Percentiles rank a stretch among this genome's conserved stretches.
Conservation (phyloP, 2,797 vertebrate species). For the Hemibagrus guttatus region DNA sequence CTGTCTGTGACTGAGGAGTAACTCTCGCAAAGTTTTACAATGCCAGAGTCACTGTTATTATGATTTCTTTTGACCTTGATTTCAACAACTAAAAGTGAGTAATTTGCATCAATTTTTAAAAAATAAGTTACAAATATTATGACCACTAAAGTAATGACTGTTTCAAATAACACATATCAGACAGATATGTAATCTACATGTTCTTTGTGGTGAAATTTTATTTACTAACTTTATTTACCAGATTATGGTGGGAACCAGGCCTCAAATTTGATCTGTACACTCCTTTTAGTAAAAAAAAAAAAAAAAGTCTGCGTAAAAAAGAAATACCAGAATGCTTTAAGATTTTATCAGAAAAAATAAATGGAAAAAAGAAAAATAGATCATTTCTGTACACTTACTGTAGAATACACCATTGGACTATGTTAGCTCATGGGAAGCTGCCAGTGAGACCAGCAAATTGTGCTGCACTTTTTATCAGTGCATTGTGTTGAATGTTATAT, state of each 20-base stretch:
- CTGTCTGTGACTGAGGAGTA: not conserved
- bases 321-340: not conserved
- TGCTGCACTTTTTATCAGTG: too few species aligned
- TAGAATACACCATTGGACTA: not conserved
- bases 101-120: not conserved
- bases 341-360: not conserved
- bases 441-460: not conserved
- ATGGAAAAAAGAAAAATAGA: too few species aligned
- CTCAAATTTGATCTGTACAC: not conserved
- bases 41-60: not conserved
- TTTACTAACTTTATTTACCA: not conserved
- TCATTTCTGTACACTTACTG: not conserved
- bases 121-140: not conserved
- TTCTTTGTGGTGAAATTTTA: not conserved
- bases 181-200: not conserved
- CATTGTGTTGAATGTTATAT: too few species aligned
- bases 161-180: not conserved
- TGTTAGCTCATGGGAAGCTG: not conserved
- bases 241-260: not conserved
- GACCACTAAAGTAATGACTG: not conserved
- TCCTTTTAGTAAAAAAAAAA: not conserved
- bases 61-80: not conserved
- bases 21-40: not conserved
- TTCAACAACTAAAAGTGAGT: not conserved
- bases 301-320: not conserved